Conservation (phyloP, 1,140 invertebrate species). For the Sycobia sp. region DNA sequence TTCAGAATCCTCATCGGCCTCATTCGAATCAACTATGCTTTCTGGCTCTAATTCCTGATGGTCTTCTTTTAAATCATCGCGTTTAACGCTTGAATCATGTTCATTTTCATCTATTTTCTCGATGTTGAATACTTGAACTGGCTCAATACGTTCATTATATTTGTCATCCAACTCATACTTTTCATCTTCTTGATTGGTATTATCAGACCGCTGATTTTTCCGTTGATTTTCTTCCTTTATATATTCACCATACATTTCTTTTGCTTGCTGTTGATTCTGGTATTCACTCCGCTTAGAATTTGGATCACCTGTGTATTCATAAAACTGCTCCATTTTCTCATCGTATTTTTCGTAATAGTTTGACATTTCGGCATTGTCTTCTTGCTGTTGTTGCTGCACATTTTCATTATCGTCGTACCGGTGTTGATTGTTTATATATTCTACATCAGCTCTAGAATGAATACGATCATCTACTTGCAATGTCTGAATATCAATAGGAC, state of each 20-base stretch:
- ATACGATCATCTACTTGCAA: too few species aligned
- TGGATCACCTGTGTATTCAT: neutral
- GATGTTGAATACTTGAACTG: too few species aligned
- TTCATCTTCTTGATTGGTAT: too few species aligned
- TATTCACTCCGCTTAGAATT: conserved; percentile 25
- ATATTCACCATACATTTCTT: conserved; percentile 31
- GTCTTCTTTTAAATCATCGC: conserved; percentile 14
- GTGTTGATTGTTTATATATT: neutral
- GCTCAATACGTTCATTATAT: too few species aligned
- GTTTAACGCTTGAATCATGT: conserved; percentile 18
- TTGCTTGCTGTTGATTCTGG: conserved; percentile 13
- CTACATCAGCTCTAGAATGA: too few species aligned
- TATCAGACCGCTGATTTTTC: conserved; percentile 17
- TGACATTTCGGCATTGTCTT: neutral
- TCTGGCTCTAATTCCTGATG: too few species aligned
- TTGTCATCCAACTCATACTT: too few species aligned
- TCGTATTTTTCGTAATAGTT: too few species aligned
- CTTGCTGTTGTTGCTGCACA: neutral
- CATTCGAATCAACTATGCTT: neutral
- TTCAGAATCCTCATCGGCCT: too few species aligned
- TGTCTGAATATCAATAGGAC: too few species aligned
- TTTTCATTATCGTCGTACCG: neutral
- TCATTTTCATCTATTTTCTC: conserved; percentile 13
- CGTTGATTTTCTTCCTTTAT: conserved; percentile 24
- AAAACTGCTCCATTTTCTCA: conserved; percentile 7